A percentile compares a stretch with the other conserved stretches of the same genome.
Evolutionary conservation across 2,113 vertebrate species (phyloP).

Genomic region (Zootoca vivipara): DNA sequence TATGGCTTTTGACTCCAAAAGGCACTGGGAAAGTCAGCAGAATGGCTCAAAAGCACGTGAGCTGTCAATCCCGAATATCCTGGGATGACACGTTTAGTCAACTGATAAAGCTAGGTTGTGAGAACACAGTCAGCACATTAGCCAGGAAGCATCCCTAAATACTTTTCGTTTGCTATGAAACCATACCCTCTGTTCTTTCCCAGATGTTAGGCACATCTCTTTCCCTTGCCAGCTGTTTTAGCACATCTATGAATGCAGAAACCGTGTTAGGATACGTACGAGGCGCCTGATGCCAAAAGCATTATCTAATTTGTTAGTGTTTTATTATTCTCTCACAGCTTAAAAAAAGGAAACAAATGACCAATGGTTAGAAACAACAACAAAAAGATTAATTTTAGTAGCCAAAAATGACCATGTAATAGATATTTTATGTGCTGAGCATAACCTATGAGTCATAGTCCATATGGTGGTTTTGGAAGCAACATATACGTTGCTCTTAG

Average conservation of each 20-base stretch:
- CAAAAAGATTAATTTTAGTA: constrained; percentile 42
- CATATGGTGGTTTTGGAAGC: constrained; percentile 55
- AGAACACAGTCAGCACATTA: background rate
- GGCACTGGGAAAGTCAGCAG: background rate
- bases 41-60: background rate
- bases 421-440: constrained; percentile 53
- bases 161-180: background rate
- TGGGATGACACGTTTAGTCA: background rate
- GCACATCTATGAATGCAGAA: constrained; percentile 44
- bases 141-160: background rate
- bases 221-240: constrained; percentile 59
- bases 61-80: background rate
- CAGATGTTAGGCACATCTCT: constrained; percentile 59
- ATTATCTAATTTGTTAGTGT: constrained; percentile 62
- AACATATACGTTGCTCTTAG: constrained; percentile 31
- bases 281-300: constrained; percentile 43
- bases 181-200: constrained; percentile 4
- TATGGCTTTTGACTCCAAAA: background rate
- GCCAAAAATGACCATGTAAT: constrained; percentile 53
- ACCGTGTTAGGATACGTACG: constrained; percentile 37
- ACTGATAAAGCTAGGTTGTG: background rate
- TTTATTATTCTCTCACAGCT: constrained; percentile 56
- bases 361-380: constrained; percentile 13
- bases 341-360: constrained; percentile 56
- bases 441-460: constrained; percentile 64